These are phyloP conservation scores for Linnaemya tessellans DNA, from an alignment of 2,888 invertebrate species.

Conservation along the genomic window DNA sequence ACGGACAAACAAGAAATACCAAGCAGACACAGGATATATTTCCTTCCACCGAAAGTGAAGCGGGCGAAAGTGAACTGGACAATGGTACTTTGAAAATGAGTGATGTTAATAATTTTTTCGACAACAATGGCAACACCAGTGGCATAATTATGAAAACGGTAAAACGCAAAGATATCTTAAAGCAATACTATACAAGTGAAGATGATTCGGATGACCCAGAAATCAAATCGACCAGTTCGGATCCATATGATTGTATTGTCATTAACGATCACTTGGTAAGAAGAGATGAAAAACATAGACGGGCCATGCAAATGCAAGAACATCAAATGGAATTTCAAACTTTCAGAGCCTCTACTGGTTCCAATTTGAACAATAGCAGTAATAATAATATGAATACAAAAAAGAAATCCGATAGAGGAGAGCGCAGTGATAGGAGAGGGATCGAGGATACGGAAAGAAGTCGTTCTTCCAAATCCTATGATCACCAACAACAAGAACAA, in stretches of 20 bases:
- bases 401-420: constrained; percentile 56
- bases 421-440: constrained; percentile 22
- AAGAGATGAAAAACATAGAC: constrained; percentile 83
- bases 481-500: constrained; percentile 80
- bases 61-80: constrained; percentile 80
- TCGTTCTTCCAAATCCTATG: constrained; percentile 61
- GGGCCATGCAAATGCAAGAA: constrained; percentile 82
- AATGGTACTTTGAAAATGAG: constrained; percentile 82
- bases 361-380: constrained; percentile 75
- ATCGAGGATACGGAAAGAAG: constrained; percentile 37
- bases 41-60: constrained; percentile 78
- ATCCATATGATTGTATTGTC: constrained; percentile 92
- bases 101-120: constrained; percentile 85
- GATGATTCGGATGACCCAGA: constrained; percentile 86
- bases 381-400: constrained; percentile 66
- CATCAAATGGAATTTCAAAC: constrained; percentile 84
- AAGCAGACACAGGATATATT: constrained; percentile 73
- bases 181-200: constrained; percentile 87
- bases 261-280: constrained; percentile 89
- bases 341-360: constrained; percentile 83
- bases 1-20: constrained; percentile 47
- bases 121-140: constrained; percentile 75
- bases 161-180: constrained; percentile 88
- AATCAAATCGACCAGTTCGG: constrained; percentile 87
- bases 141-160: constrained; percentile 88